Evolutionary conservation across 1,140 invertebrate genomes (phyloP).

Genomic region (Harpegnathos saltator): DNA sequence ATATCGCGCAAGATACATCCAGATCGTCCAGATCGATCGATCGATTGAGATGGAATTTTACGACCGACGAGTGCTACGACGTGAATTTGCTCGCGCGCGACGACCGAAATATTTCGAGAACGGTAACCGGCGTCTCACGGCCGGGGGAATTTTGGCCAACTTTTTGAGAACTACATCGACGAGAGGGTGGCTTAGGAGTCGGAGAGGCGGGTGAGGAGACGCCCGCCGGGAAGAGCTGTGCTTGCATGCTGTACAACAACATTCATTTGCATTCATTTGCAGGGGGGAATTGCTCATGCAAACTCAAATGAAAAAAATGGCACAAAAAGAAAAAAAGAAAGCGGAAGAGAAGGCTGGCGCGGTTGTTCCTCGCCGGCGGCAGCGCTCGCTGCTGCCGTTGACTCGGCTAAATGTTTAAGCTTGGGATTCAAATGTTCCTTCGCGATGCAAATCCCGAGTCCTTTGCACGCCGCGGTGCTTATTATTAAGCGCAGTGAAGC

Average conservation of each 20-base stretch:
- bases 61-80: not conserved
- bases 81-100: not conserved
- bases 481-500: constrained; percentile 47
- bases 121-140: not conserved
- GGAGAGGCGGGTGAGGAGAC: not conserved
- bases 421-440: constrained; percentile 31
- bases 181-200: not conserved
- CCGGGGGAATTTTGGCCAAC: not conserved
- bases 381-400: constrained; percentile 29
- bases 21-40: not conserved
- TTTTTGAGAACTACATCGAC: constrained; percentile 7
- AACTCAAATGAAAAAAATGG: not conserved
- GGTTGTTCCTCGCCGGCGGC: not conserved
- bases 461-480: constrained; percentile 33
- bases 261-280: constrained; percentile 34
- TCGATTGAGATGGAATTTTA: not conserved
- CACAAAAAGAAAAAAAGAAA: not conserved
- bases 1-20: not conserved
- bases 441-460: constrained; percentile 18
- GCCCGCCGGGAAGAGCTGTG: constrained; percentile 32
- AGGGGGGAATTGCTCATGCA: constrained; percentile 40
- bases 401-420: constrained; percentile 39
- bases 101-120: not conserved
- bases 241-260: constrained; percentile 62
- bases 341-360: no score